phyloP scores from a whole-genome alignment of 2,888 invertebrate genomes.

The Timema podura region DNA sequence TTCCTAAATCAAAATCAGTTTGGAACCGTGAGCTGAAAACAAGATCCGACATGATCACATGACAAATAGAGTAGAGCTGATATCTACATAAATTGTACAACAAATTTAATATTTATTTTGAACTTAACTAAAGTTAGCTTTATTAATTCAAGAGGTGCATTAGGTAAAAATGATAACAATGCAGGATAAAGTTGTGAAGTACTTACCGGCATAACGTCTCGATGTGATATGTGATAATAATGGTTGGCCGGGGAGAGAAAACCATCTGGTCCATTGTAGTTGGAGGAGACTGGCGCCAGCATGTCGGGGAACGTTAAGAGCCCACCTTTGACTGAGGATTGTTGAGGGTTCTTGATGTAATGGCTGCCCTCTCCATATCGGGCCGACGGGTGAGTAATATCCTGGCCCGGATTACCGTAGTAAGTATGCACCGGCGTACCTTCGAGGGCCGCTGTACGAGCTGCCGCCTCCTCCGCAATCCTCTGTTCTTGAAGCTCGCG shows the following conservation, averaged over 20 bases:
- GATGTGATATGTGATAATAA: slow-evolving; percentile 24
- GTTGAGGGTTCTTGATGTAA: slow-evolving; percentile 5
- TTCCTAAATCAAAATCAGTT: too few relatives aligned
- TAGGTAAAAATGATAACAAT: too few relatives aligned
- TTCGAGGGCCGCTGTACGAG: slow-evolving; percentile 56
- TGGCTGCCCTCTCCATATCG: slow-evolving; percentile 4
- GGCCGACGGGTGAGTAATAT: slow-evolving; percentile 12
- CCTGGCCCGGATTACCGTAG: slow-evolving; percentile 18
- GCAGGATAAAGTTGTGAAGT: too few relatives aligned
- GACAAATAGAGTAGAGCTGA: too few relatives aligned
- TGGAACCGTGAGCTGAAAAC: too few relatives aligned
- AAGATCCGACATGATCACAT: too few relatives aligned
- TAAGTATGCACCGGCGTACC: slow-evolving; percentile 48
- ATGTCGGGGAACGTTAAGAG: slow-evolving; percentile 46
- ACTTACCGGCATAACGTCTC: slow-evolving; percentile 21
- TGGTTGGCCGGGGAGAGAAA: slow-evolving; percentile 5
- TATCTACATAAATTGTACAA: too few relatives aligned
- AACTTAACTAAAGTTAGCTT: too few relatives aligned
- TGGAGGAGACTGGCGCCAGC: slow-evolving; percentile 41
- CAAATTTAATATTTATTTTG: too few relatives aligned
- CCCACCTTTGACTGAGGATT: slow-evolving; percentile 29
- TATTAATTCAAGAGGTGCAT: too few relatives aligned
- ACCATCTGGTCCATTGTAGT: slow-evolving; percentile 19
- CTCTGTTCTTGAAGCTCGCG: slow-evolving; percentile 72
- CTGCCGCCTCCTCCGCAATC: slow-evolving; percentile 67